Evolutionary conservation across 2,888 invertebrate species (phyloP).

Genomic region (Epistrophella euchroma): DNA sequence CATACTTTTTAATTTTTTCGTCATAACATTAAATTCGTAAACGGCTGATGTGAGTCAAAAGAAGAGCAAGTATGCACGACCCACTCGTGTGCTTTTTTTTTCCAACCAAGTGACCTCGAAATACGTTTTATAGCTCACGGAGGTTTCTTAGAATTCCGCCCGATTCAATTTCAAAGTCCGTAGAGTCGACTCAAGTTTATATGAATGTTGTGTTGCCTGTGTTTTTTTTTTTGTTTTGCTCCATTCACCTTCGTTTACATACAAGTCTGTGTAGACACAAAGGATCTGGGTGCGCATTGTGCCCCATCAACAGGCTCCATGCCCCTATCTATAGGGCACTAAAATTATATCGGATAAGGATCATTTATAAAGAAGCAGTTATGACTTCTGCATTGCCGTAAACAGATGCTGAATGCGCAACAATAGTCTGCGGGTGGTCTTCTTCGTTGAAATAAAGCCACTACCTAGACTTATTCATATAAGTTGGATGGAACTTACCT

Average conservation of each 20-base stretch:
- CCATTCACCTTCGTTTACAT: conserved; percentile 31
- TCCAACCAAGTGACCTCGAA: conserved; percentile 58
- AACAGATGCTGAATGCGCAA: conserved; percentile 22
- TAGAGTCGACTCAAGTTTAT: conserved; percentile 49
- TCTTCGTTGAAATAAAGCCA: conserved; percentile 35
- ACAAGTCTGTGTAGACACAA: background rate
- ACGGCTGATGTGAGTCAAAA: background rate
- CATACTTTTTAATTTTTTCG: no score
- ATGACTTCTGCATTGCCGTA: conserved; percentile 60
- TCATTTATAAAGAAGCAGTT: conserved; percentile 59
- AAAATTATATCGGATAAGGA: conserved; percentile 70
- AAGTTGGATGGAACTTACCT: background rate
- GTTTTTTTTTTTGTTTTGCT: no score
- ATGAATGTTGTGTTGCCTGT: conserved; percentile 47
- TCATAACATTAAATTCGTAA: no score
- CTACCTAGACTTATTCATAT: background rate
- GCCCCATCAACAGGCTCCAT: conserved; percentile 12
- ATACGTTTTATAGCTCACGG: conserved; percentile 67
- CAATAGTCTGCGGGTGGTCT: conserved; percentile 70
- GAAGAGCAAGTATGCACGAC: background rate
- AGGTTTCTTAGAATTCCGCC: conserved; percentile 65
- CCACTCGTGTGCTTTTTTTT: background rate
- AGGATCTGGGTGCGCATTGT: conserved; percentile 55
- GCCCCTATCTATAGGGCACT: conserved; percentile 60
- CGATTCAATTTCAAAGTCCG: conserved; percentile 36